phyloP scores from a whole-genome alignment of 2,888 invertebrate genomes.

The Cantharis nigra region DNA sequence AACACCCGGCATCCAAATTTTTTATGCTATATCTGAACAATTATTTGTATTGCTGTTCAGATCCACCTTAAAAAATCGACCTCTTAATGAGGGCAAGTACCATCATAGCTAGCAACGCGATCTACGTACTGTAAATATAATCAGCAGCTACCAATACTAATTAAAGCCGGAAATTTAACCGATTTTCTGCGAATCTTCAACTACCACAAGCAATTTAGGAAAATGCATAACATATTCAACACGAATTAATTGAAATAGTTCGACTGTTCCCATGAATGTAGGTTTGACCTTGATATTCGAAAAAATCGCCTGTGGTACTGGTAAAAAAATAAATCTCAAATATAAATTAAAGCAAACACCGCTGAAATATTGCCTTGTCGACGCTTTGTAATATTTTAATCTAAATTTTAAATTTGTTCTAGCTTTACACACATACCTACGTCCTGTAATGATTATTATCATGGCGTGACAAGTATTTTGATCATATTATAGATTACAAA shows the following conservation, averaged over 20 bases:
- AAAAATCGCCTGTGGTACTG: not conserved
- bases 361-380: not conserved
- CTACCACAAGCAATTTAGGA: no score
- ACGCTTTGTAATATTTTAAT: not conserved
- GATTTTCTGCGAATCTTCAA: no score
- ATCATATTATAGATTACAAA: not conserved
- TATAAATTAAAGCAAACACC: not conserved
- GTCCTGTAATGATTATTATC: not conserved
- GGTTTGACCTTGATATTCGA: not conserved
- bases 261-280: no score
- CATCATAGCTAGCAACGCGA: not conserved
- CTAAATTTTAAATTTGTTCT: not conserved
- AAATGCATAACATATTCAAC: no score
- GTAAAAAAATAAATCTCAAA: not conserved
- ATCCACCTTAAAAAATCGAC: not conserved
- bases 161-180: no score
- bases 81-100: not conserved
- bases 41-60: no score
- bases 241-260: no score
- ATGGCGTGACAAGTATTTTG: not conserved
- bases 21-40: no score
- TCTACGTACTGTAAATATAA: not conserved
- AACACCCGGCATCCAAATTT: not conserved
- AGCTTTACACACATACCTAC: not conserved
- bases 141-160: no score